Evolutionary conservation across 2,888 invertebrate species (phyloP).

Genomic region (Cremastinae sp.): DNA sequence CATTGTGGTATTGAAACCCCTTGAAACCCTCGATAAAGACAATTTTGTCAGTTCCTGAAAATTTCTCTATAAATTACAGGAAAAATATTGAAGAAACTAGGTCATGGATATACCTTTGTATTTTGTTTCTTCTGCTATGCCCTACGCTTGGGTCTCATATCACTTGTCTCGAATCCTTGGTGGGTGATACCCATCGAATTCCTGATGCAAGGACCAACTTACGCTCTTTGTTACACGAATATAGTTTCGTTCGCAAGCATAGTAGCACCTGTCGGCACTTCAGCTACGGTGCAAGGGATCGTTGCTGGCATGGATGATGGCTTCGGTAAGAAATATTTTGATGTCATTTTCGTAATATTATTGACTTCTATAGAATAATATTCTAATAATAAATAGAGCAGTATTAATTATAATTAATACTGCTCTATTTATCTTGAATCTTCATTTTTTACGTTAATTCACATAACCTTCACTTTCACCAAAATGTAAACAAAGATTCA

Average conservation of each 20-base stretch:
- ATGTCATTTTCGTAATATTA: background rate
- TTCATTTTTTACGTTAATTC: no score
- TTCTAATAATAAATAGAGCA: no score
- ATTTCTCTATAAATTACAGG: no score
- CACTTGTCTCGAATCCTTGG: constrained; percentile 90
- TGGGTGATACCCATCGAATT: constrained; percentile 90
- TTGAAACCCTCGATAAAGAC: no score
- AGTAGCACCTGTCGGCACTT: constrained; percentile 85
- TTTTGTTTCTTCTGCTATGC: constrained; percentile 90
- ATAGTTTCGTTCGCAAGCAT: constrained; percentile 86
- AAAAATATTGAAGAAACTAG: constrained; percentile 89
- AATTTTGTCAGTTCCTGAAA: no score
- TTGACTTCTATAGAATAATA: background rate
- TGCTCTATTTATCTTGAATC: no score
- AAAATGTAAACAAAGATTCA: no score
- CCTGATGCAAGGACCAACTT: constrained; percentile 92
- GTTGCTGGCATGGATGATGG: constrained; percentile 95
- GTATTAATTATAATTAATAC: no score
- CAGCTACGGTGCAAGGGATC: constrained; percentile 92
- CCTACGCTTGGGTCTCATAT: constrained; percentile 87
- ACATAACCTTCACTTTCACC: no score
- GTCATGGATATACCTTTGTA: constrained; percentile 89
- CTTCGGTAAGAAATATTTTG: constrained; percentile 82
- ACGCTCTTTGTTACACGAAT: constrained; percentile 91
- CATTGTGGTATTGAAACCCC: no score